Evolutionary conservation across 2,113 vertebrate genomes (phyloP), one percentile per base, ranked within the genome.

Genomic region (Daphoenositta chrysoptera): DNA sequence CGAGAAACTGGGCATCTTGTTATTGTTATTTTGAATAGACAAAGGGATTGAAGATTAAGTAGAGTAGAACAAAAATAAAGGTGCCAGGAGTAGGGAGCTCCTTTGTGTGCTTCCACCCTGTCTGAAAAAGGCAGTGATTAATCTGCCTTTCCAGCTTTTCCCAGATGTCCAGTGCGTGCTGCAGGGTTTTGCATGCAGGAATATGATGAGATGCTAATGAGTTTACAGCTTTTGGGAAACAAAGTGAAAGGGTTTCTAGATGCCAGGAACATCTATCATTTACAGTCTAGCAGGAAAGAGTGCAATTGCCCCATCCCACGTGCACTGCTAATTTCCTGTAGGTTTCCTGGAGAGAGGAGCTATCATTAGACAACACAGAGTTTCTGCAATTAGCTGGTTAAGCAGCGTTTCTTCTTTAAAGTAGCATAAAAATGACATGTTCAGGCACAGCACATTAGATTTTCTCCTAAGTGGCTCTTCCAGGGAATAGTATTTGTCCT

Each of bases 381-480:
- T 77, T 86, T 93, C 64, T 94, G 71, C 84, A 93, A 96, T 96
- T 96, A 96, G 87, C 90, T 94, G 71, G 68, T 95, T 96, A 90
- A 96, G 82, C 85, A 94, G 87, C 58, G 10, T 88, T 94, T 95
- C 94, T 91, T 80, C 90, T 87, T 83, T 60, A 91, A 82, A 91
- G 78, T 18, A 87, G 50, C 82, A 85, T 88, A 85, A 95, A 94
- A 95, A 80, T 77, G 17, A 80, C 91, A 91, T 35, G 82, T 70
- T 93, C 90, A 94, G 90, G 91, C 92, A 54, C 66, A 96, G 87
- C 75, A 85, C 75, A 69, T 90, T 70, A 78, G 72, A 51, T 93
- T 90, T 90, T 37, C 79, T 90, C 70, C 54, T 83, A 83, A 95
- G 93, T 93, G 75, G 56, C 58, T 90, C 28, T 89, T 95, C 68